A percentile compares a stretch with the other conserved stretches of the same genome.
phyloP scores from a whole-genome alignment of 2,888 invertebrate genomes.

The Cephus pygmeus region DNA sequence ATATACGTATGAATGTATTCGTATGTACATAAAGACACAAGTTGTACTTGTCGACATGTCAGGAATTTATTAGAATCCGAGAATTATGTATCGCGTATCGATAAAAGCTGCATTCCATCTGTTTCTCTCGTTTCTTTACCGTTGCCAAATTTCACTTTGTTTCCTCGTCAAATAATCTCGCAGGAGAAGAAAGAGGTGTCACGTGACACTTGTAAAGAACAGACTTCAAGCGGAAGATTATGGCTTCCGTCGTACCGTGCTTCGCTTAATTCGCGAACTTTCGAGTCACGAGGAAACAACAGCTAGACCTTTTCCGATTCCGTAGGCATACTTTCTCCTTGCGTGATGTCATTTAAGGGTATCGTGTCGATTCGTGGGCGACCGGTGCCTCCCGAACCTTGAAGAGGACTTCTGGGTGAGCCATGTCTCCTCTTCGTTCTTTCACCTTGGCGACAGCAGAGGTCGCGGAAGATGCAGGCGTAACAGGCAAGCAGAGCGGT shows the following conservation, averaged over 20 bases:
- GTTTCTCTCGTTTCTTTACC: no score
- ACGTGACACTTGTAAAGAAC: no score
- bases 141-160: no score
- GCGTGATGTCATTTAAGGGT: conserved; percentile 73
- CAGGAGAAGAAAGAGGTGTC: no score
- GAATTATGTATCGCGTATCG: not conserved
- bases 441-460: conserved; percentile 69
- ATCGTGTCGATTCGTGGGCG: conserved; percentile 67
- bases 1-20: conserved; percentile 36
- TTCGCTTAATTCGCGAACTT: not conserved
- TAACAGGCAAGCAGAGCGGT: conserved; percentile 75
- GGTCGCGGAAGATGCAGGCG: conserved; percentile 73
- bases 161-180: no score
- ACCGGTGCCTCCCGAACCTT: conserved; percentile 50
- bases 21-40: conserved; percentile 7
- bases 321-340: conserved; percentile 72
- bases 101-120: no score
- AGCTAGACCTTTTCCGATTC: conserved; percentile 61
- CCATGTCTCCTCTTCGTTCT: conserved; percentile 65
- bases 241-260: no score
- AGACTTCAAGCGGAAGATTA: no score
- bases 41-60: not conserved
- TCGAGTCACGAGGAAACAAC: conserved; percentile 3
- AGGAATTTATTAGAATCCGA: not conserved
- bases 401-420: conserved; percentile 52